phyloP scores from a whole-genome alignment of 2,888 invertebrate species.

The Agrilus cyanescens region DNA sequence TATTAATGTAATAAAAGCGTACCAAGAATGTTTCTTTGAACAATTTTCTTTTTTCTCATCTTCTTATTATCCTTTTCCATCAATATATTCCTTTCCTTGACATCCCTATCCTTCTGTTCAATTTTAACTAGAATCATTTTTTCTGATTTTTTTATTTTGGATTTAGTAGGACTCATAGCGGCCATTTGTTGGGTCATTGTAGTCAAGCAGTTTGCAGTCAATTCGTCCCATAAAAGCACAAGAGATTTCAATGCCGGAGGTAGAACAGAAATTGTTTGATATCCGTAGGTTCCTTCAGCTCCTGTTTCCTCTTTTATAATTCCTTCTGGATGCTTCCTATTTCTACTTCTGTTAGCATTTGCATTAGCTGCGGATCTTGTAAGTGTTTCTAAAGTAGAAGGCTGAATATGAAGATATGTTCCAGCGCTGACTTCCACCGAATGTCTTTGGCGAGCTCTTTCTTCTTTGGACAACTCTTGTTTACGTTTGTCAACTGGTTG shows the following conservation, averaged over 20 bases:
- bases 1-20: conserved; percentile 2
- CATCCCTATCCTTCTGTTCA: conserved; percentile 27
- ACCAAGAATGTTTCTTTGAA: conserved; percentile 31
- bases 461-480: conserved; percentile 43
- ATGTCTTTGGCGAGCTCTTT: conserved; percentile 64
- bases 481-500: conserved; percentile 34
- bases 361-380: conserved; percentile 71
- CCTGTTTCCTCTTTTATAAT: conserved; percentile 36
- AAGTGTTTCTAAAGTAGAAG: conserved; percentile 64
- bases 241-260: conserved; percentile 82
- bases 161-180: conserved; percentile 41
- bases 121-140: conserved; percentile 16
- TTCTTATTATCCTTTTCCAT: conserved; percentile 39
- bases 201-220: conserved; percentile 55
- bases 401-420: conserved; percentile 66
- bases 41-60: conserved; percentile 47
- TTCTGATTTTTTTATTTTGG: conserved; percentile 24
- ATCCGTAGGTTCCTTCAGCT: conserved; percentile 29
- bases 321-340: conserved; percentile 32
- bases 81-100: conserved; percentile 32
- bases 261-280: conserved; percentile 58
- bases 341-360: conserved; percentile 55
- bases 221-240: conserved; percentile 83
- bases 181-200: conserved; percentile 51
- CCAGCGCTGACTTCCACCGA: conserved; percentile 72